A percentile compares a stretch with the other conserved stretches of the same genome.
These are phyloP conservation scores for Amiota mariae DNA, from an alignment of 2,888 invertebrate genomes.

Conservation along the genomic window DNA sequence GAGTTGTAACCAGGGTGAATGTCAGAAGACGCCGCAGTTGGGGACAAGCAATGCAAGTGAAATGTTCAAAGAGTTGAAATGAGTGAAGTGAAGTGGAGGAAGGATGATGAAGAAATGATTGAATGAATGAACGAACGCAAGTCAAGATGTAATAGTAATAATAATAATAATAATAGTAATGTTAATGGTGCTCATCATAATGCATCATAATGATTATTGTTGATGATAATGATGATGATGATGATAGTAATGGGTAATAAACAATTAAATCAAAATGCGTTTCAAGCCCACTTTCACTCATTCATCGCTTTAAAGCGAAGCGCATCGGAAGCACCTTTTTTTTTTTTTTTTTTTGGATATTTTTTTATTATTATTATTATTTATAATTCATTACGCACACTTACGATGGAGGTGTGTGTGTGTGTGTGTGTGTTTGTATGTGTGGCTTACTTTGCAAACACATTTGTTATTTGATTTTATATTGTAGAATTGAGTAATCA, in stretches of 20 bases:
- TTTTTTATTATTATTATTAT: not conserved
- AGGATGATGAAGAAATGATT: not conserved
- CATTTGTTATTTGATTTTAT: not conserved
- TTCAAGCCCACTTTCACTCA: slow-evolving; percentile 9
- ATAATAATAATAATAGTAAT: not conserved
- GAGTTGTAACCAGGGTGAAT: slow-evolving; percentile 51
- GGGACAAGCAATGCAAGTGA: slow-evolving; percentile 5
- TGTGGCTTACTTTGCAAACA: not conserved
- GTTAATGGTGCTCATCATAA: not conserved
- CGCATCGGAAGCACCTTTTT: slow-evolving; percentile 4
- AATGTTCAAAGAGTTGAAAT: not conserved
- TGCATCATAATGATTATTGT: no score
- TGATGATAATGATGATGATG: slow-evolving; percentile 7
- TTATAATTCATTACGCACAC: not conserved
- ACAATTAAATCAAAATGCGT: not conserved
- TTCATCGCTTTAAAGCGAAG: not conserved
- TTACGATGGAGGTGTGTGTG: not conserved
- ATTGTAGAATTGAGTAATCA: not conserved
- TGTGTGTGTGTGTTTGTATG: not conserved
- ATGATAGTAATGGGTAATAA: not conserved
- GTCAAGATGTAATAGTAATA: not conserved
- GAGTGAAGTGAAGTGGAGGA: not conserved
- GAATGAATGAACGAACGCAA: not conserved
- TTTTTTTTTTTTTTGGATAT: not conserved
- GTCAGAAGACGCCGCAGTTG: slow-evolving; percentile 43